A percentile compares a stretch with the other conserved stretches of the same genome.
Evolutionary conservation across 2,797 vertebrate genomes (phyloP).

Genomic region (Pitangus sulphuratus): DNA sequence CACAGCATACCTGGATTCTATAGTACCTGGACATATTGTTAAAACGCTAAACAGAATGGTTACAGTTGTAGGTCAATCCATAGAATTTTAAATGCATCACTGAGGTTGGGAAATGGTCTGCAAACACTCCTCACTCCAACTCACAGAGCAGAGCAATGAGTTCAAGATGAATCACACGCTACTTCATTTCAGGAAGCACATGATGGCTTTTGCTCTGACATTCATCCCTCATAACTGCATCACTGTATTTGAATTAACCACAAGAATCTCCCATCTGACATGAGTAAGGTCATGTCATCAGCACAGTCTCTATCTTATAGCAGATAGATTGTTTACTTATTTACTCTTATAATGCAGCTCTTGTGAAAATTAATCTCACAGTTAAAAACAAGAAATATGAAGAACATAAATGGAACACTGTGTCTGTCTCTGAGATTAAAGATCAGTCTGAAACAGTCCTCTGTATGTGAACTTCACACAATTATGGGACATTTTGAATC

Average conservation of each 20-base stretch:
- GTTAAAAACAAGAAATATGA: neutral
- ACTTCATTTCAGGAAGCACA: neutral
- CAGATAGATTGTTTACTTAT: neutral
- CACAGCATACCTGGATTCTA: neutral
- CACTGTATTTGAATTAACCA: neutral
- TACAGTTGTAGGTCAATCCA: neutral
- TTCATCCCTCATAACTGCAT: neutral
- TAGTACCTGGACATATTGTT: neutral
- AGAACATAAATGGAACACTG: neutral
- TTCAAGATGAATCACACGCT: neutral
- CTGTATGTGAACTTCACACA: neutral
- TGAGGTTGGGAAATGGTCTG: neutral
- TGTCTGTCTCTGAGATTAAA: neutral
- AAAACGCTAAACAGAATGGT: neutral
- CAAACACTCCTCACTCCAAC: neutral
- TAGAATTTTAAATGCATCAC: neutral
- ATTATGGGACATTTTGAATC: neutral
- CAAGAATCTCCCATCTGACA: neutral
- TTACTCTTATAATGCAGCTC: neutral
- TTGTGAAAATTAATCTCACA: neutral
- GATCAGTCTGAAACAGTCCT: neutral
- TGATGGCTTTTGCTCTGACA: neutral
- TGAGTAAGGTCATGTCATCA: neutral
- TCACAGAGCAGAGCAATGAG: neutral
- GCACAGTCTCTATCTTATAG: neutral